phyloP scores from a whole-genome alignment of 2,888 invertebrate species.

The Stenodera caucasica region DNA sequence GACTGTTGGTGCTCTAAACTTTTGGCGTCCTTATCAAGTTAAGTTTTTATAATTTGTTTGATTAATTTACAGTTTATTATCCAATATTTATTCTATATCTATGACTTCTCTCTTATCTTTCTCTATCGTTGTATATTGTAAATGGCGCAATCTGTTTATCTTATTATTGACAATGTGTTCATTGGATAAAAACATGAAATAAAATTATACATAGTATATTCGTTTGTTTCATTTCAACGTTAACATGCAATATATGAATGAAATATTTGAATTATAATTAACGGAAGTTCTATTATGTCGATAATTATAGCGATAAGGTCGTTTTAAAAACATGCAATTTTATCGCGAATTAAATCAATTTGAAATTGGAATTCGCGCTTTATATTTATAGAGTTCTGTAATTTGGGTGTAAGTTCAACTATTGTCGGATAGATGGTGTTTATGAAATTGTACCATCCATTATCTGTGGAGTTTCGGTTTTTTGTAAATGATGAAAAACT shows the following conservation, averaged over 20 bases:
- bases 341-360: no score
- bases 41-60: constrained; percentile 12
- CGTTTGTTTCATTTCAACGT: neutral
- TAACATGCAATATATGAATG: no score
- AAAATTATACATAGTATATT: constrained; percentile 45
- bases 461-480: constrained; percentile 49
- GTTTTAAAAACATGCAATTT: no score
- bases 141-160: constrained; percentile 54
- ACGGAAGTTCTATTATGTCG: no score
- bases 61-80: constrained; percentile 9
- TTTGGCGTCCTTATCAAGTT: constrained; percentile 36
- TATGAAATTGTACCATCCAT: constrained; percentile 36
- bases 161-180: constrained; percentile 55
- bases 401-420: constrained; percentile 1
- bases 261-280: no score
- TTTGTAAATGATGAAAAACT: constrained; percentile 54
- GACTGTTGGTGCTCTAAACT: constrained; percentile 48
- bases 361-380: neutral
- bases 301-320: no score
- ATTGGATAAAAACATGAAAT: constrained; percentile 54
- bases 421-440: constrained; percentile 30
- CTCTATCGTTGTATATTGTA: constrained; percentile 37
- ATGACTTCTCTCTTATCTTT: constrained; percentile 12
- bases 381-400: neutral
- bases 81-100: constrained; percentile 22